Conservation (phyloP, 2,113 vertebrate species). For the Aphyosemion australe region DNA sequence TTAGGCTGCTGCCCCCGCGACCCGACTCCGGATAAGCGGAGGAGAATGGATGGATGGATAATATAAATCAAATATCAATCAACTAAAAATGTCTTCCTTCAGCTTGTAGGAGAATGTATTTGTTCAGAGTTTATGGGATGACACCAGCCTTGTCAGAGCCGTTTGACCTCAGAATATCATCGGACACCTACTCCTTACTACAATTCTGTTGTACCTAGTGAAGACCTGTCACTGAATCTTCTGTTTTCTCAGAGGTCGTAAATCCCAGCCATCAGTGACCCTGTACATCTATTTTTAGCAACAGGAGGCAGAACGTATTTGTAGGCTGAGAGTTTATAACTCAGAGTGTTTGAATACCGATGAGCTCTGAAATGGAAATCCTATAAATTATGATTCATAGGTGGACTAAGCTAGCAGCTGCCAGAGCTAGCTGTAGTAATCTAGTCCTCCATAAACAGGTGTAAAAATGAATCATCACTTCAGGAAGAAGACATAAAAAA, state of each 20-base stretch:
- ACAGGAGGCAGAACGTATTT: constrained; percentile 28
- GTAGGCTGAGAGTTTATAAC: constrained; percentile 27
- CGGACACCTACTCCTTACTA: too few relatives aligned
- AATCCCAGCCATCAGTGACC: constrained; percentile 45
- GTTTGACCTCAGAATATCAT: too few relatives aligned
- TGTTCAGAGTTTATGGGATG: too few relatives aligned
- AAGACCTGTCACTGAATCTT: too few relatives aligned
- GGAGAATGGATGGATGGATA: too few relatives aligned
- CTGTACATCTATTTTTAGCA: constrained; percentile 65
- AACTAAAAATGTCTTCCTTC: too few relatives aligned
- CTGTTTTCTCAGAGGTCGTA: constrained; percentile 17
- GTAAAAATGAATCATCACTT: constrained; percentile 1
- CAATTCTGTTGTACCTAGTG: too few relatives aligned
- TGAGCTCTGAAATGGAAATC: constrained; percentile 20
- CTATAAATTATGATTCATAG: not conserved
- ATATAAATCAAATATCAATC: too few relatives aligned
- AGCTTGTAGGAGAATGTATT: too few relatives aligned
- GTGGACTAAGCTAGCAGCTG: not conserved
- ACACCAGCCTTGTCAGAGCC: too few relatives aligned
- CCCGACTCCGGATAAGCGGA: too few relatives aligned
- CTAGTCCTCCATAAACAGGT: not conserved
- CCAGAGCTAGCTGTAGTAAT: not conserved
- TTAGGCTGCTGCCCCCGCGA: too few relatives aligned
- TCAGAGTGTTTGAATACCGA: constrained; percentile 23
- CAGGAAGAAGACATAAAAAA: constrained; percentile 3